Evolutionary conservation across 2,797 vertebrate species (phyloP).

Genomic region (Acestrorhynchus altus): DNA sequence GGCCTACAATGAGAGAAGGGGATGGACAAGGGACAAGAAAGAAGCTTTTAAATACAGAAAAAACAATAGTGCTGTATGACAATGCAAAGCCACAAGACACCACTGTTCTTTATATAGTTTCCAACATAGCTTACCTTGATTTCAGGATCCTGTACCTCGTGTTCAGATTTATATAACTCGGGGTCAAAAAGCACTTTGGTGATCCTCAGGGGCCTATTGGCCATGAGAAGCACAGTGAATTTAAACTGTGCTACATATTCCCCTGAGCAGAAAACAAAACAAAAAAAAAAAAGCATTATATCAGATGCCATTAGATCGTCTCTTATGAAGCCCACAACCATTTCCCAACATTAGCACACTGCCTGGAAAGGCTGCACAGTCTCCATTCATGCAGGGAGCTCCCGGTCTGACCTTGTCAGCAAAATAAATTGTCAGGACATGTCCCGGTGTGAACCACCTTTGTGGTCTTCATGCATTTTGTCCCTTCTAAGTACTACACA

Average conservation of each 20-base stretch:
- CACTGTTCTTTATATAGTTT: not conserved
- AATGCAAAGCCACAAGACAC: not conserved
- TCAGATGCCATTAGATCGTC: not conserved
- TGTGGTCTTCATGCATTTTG: constrained; percentile 8
- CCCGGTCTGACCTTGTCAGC: not conserved
- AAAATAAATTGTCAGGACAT: not conserved
- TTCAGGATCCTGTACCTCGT: constrained; percentile 91
- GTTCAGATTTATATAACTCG: constrained; percentile 91
- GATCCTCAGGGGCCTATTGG: constrained; percentile 94
- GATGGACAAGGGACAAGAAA: constrained; percentile 22
- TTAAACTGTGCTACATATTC: constrained; percentile 97
- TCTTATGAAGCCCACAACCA: too few relatives aligned
- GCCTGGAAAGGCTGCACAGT: not conserved
- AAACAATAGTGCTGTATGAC: not conserved
- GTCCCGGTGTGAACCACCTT: not conserved
- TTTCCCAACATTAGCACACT: not conserved
- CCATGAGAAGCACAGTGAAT: constrained; percentile 96
- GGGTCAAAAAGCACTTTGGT: constrained; percentile 89
- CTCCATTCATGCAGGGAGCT: too few relatives aligned
- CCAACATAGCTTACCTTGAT: constrained; percentile 82
- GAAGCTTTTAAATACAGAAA: not conserved
- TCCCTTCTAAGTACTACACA: constrained; percentile 10
- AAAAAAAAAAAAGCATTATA: too few relatives aligned
- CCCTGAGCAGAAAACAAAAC: constrained; percentile 81
- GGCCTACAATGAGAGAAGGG: constrained; percentile 75